Evolutionary conservation across 1,140 invertebrate genomes (phyloP).

Genomic region (Drosophila willistoni): DNA sequence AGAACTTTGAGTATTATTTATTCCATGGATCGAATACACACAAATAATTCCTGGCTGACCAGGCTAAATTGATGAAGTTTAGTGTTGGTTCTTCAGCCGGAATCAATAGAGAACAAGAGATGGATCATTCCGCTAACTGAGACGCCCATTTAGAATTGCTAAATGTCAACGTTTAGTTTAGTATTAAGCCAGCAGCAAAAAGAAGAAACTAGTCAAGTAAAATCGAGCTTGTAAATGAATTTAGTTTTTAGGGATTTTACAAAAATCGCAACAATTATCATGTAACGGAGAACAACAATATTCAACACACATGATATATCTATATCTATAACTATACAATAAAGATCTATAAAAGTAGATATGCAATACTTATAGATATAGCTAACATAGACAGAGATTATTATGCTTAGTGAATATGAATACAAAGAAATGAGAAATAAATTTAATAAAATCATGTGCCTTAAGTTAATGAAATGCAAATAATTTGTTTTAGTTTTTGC

Average conservation of each 20-base stretch:
- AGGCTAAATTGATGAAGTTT: constrained; percentile 44
- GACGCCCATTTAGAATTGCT: constrained; percentile 63
- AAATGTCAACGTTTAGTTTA: constrained; percentile 74
- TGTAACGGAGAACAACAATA: constrained; percentile 71
- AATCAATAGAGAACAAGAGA: background rate
- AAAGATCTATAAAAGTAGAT: constrained; percentile 47
- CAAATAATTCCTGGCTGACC: constrained; percentile 37
- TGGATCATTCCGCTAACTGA: constrained; percentile 63
- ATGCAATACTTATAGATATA: constrained; percentile 64
- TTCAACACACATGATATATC: constrained; percentile 55
- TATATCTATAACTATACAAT: constrained; percentile 48
- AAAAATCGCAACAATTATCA: constrained; percentile 74
- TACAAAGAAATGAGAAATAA: constrained; percentile 36
- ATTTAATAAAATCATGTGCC: constrained; percentile 68
- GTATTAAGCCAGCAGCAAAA: constrained; percentile 54
- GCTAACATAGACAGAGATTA: constrained; percentile 75
- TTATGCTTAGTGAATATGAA: constrained; percentile 67
- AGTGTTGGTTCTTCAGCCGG: constrained; percentile 51
- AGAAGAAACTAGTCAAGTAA: constrained; percentile 75
- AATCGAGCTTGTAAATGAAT: constrained; percentile 68
- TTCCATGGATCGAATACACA: background rate
- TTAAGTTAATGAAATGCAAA: constrained; percentile 53
- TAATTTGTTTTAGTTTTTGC: constrained; percentile 22
- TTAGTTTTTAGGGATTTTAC: constrained; percentile 78
- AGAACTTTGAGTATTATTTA: constrained; percentile 84